These are phyloP conservation scores for Macrostomum lignano DNA, from an alignment of 1,140 invertebrate genomes.

Conservation along the genomic window DNA sequence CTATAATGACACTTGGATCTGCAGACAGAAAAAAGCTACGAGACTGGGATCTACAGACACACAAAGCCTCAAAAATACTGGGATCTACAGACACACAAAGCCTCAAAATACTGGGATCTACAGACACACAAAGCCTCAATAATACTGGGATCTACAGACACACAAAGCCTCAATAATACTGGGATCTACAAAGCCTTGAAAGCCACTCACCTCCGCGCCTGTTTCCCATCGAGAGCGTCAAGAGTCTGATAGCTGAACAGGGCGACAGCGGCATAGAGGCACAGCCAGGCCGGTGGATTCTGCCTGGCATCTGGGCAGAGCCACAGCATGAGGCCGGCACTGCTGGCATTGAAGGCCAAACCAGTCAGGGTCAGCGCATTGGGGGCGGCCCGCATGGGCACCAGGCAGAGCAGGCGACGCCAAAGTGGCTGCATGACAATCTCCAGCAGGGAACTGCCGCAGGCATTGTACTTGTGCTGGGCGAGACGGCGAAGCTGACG, in stretches of 20 bases:
- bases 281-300: conserved; percentile 52
- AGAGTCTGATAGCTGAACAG: conserved; percentile 90
- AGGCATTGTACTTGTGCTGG: conserved; percentile 81
- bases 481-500: too few species aligned
- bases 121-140: too few species aligned
- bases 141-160: too few species aligned
- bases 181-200: too few species aligned
- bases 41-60: too few species aligned
- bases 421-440: conserved; percentile 68
- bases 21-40: too few species aligned
- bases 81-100: too few species aligned
- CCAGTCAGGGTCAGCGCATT: conserved; percentile 85
- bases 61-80: too few species aligned
- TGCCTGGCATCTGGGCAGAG: conserved; percentile 42
- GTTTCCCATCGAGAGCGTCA: conserved; percentile 95
- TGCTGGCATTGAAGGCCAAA: conserved; percentile 62
- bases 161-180: too few species aligned
- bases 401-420: conserved; percentile 66
- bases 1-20: too few species aligned
- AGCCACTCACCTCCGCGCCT: conserved; percentile 72
- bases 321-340: conserved; percentile 59
- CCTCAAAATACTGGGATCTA: too few species aligned
- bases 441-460: conserved; percentile 54
- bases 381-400: conserved; percentile 76
- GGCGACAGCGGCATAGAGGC: conserved; percentile 59